These are phyloP conservation scores for Serilophus lunatus DNA, from an alignment of 2,113 vertebrate genomes.

Conservation along the genomic window DNA sequence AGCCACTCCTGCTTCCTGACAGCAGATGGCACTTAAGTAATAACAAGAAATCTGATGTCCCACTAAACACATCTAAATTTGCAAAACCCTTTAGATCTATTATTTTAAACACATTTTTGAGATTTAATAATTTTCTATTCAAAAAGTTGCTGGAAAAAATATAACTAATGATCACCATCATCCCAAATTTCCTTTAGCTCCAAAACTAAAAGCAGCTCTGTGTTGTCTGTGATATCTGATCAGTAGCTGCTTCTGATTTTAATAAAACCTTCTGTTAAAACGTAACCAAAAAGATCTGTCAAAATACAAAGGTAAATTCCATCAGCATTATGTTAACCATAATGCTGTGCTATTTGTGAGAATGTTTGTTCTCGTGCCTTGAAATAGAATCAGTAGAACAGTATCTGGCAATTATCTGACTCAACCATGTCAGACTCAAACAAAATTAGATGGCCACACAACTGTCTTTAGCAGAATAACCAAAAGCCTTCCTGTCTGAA, in stretches of 20 bases:
- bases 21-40: constrained; percentile 59
- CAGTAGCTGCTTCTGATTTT: not conserved
- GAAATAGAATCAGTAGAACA: not conserved
- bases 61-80: not conserved
- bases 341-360: not conserved
- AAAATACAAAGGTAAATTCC: constrained; percentile 23
- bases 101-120: not conserved
- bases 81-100: not conserved
- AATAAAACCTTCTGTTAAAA: constrained; percentile 2
- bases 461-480: not conserved
- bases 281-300: not conserved
- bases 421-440: not conserved
- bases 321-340: not conserved
- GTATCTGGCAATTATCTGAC: not conserved
- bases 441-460: not conserved
- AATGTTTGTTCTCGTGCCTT: not conserved
- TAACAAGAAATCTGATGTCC: not conserved
- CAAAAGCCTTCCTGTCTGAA: not conserved
- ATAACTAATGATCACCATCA: not conserved
- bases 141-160: not conserved
- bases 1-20: not conserved
- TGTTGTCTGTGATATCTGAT: not conserved
- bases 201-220: not conserved
- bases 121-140: not conserved
- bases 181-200: not conserved